phyloP scores from a whole-genome alignment of 2,888 invertebrate species.

The Synergus umbraculus region DNA sequence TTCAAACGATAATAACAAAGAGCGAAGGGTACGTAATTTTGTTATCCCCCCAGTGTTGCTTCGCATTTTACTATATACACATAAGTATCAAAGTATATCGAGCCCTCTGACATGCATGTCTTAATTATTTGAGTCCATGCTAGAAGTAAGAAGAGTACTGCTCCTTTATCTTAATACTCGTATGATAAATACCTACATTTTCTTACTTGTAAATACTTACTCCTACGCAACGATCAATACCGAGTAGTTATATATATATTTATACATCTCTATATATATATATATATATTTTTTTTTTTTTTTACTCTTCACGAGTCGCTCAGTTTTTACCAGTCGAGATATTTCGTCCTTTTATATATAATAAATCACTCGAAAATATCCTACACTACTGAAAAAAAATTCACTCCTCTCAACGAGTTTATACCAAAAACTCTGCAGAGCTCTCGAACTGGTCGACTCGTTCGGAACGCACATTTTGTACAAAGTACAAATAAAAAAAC shows the following conservation, averaged over 20 bases:
- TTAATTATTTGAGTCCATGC: constrained; percentile 62
- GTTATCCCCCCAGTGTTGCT: constrained; percentile 71
- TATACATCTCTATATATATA: too few species aligned
- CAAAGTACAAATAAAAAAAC: constrained; percentile 1
- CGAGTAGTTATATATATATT: constrained; percentile 41
- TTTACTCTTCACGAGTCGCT: constrained; percentile 51
- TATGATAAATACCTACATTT: constrained; percentile 51
- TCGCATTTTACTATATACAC: constrained; percentile 67
- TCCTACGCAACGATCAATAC: constrained; percentile 55
- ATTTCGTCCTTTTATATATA: constrained; percentile 1
- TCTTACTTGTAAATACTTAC: constrained; percentile 58
- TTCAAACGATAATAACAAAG: constrained; percentile 51
- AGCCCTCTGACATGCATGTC: constrained; percentile 61
- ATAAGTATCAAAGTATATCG: constrained; percentile 60
- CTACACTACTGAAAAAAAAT: background rate
- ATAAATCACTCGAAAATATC: background rate
- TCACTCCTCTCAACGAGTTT: constrained; percentile 17
- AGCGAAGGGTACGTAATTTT: constrained; percentile 72
- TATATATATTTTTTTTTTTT: too few species aligned
- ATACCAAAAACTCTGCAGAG: constrained; percentile 14
- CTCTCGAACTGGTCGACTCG: constrained; percentile 27
- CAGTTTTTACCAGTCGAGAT: constrained; percentile 41
- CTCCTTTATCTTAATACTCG: constrained; percentile 52
- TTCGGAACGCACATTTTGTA: constrained; percentile 33
- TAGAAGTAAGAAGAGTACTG: constrained; percentile 57